These are phyloP conservation scores for Poeciliopsis gracilis DNA, from an alignment of 2,797 vertebrate species.

Conservation along the genomic window DNA sequence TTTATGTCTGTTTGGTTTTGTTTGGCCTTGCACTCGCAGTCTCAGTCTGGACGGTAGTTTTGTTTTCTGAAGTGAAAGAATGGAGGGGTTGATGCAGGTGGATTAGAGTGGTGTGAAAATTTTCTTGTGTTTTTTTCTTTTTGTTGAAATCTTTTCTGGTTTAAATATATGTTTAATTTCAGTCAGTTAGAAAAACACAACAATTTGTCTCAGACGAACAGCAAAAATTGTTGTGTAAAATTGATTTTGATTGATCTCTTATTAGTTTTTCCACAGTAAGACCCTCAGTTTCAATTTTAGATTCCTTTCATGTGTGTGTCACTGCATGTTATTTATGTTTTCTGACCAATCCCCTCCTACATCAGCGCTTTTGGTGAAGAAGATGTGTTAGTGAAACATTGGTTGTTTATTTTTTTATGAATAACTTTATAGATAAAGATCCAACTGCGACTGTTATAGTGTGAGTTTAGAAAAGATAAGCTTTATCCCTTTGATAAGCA, in stretches of 20 bases:
- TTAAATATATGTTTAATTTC: constrained; percentile 43
- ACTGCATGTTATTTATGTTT: neutral
- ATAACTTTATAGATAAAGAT: neutral
- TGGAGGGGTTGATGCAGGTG: neutral
- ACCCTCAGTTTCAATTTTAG: neutral
- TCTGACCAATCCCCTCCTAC: neutral
- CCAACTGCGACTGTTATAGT: neutral
- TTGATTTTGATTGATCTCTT: constrained; percentile 10
- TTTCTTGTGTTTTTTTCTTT: constrained; percentile 6
- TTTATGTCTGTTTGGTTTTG: neutral
- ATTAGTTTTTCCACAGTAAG: neutral
- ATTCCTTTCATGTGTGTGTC: neutral
- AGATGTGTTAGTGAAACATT: neutral
- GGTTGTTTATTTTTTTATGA: neutral
- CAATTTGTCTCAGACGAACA: constrained; percentile 2
- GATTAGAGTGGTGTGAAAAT: neutral
- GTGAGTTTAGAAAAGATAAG: neutral
- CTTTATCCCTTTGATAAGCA: neutral
- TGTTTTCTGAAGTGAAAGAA: neutral
- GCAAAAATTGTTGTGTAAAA: neutral
- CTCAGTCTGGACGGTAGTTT: neutral
- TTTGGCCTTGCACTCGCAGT: neutral
- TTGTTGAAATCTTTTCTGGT: constrained; percentile 38
- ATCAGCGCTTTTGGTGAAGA: neutral
- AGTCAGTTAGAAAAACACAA: constrained; percentile 3